phyloP scores from a whole-genome alignment of 2,888 invertebrate genomes.

The Acronicta alni region DNA sequence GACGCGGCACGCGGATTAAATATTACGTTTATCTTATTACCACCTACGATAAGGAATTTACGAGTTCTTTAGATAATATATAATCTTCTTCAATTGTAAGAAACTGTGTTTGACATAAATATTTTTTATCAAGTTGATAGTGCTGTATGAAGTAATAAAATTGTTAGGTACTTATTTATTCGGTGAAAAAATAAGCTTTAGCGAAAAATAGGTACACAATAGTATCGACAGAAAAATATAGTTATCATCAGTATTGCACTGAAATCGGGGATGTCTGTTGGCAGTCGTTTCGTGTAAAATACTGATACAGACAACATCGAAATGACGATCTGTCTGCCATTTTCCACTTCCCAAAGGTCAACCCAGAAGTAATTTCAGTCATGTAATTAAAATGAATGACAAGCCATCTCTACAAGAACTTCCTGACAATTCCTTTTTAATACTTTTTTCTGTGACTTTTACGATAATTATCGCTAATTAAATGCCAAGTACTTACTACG shows the following conservation, averaged over 20 bases:
- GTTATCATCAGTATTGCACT: too few species aligned
- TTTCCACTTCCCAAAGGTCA: too few species aligned
- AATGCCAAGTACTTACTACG: not conserved
- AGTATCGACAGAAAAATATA: too few species aligned
- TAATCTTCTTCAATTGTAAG: constrained; percentile 32
- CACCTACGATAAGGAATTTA: constrained; percentile 46
- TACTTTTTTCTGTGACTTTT: not conserved
- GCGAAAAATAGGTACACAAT: too few species aligned
- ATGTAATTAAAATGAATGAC: not conserved
- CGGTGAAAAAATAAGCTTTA: too few species aligned
- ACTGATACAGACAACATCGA: too few species aligned
- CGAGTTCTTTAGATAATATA: constrained; percentile 40
- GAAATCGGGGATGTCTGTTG: too few species aligned
- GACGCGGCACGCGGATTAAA: constrained; percentile 41
- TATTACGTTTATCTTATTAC: constrained; percentile 28
- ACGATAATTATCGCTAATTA: not conserved
- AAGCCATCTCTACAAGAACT: not conserved
- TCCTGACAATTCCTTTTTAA: not conserved
- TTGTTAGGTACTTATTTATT: too few species aligned
- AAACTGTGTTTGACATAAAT: constrained; percentile 13
- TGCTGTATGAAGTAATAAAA: not conserved
- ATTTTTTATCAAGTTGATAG: not conserved
- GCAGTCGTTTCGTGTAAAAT: too few species aligned
- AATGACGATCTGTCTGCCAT: too few species aligned
- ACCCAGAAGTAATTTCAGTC: too few species aligned